A percentile compares a stretch with the other conserved stretches of the same genome.
phyloP scores from a whole-genome alignment of 35 echinoderm and acorn worm species.

The Lytechinus variegatus region DNA sequence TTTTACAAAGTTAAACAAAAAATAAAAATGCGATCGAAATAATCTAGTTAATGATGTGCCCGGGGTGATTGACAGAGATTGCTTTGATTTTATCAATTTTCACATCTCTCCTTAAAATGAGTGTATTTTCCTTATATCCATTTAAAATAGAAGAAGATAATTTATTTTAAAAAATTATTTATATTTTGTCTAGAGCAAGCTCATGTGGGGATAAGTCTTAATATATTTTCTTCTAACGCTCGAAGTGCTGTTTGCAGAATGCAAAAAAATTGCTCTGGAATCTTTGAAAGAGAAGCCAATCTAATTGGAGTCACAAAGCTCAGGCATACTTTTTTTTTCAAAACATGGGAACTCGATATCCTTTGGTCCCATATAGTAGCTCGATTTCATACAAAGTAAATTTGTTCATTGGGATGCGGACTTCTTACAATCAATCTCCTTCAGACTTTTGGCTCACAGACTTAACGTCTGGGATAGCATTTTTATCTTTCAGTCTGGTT shows the following conservation, averaged over 20 bases:
- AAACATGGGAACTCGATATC: neutral
- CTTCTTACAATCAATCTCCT: neutral
- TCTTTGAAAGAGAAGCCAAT: no score
- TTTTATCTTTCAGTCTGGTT: neutral
- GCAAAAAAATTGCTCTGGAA: no score
- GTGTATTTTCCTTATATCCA: no score
- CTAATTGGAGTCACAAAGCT: no score
- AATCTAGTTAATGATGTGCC: neutral
- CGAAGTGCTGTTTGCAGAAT: no score
- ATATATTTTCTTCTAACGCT: no score
- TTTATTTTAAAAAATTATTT: no score
- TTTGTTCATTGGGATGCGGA: neutral
- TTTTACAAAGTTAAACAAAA: neutral
- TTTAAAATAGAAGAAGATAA: neutral
- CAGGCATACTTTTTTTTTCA: no score
- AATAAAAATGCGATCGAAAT: neutral
- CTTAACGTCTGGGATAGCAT: neutral
- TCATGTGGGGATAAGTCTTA: no score
- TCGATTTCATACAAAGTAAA: neutral
- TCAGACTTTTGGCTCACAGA: neutral
- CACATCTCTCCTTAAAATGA: no score
- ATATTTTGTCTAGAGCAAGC: neutral
- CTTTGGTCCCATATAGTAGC: neutral
- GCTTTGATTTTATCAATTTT: no score
- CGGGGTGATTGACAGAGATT: neutral